Conservation (phyloP, 1,140 invertebrate species). For the Drosophila lacertosa region DNA sequence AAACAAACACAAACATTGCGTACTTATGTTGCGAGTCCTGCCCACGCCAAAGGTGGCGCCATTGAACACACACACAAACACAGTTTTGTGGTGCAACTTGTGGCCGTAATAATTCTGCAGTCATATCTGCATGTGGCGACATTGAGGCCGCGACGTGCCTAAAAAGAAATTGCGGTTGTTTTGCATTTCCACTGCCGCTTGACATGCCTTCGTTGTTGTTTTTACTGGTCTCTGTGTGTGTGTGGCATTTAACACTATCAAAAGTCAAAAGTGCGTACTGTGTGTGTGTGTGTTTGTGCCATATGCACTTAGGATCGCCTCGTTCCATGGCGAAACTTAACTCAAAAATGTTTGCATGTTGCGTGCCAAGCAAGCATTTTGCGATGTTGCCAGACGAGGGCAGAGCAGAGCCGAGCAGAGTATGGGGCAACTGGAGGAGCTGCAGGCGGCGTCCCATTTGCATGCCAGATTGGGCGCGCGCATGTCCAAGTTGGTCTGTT, state of each 20-base stretch:
- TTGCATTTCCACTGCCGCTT: constrained; percentile 43
- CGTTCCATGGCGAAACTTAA: constrained; percentile 60
- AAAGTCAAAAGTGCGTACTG: constrained; percentile 78
- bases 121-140: constrained; percentile 61
- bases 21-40: too few species aligned
- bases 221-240: constrained; percentile 34
- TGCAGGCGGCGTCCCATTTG: constrained; percentile 51
- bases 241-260: constrained; percentile 81
- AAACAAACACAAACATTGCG: too few species aligned
- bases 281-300: too few species aligned
- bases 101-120: constrained; percentile 68
- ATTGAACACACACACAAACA: background rate
- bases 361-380: constrained; percentile 78
- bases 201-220: constrained; percentile 49
- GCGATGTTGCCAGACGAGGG: constrained; percentile 35
- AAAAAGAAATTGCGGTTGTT: constrained; percentile 75
- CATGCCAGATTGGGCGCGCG: constrained; percentile 79
- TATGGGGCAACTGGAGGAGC: background rate
- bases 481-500: constrained; percentile 76
- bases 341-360: constrained; percentile 81
- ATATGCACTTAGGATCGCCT: constrained; percentile 52
- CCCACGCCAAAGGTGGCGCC: too few species aligned
- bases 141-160: constrained; percentile 69
- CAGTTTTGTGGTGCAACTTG: constrained; percentile 20
- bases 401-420: background rate